Evolutionary conservation across 2,113 vertebrate genomes (phyloP).

Genomic region (Tyrannus savana): DNA sequence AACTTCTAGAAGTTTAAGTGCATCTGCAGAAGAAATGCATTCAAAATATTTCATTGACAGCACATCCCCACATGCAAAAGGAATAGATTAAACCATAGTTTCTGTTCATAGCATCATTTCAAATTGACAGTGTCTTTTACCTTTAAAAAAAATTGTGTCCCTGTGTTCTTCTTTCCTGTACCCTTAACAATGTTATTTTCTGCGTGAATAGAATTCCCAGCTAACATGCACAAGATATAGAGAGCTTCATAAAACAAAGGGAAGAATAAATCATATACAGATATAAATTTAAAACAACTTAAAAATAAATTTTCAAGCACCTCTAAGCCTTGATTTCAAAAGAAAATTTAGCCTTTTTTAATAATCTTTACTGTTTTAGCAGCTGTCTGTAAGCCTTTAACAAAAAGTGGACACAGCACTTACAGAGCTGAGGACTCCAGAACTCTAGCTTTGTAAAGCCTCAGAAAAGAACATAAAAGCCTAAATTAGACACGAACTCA

Average conservation of each 20-base stretch:
- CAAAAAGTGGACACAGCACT: not conserved
- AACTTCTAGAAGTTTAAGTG: not conserved
- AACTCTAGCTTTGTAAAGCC: not conserved
- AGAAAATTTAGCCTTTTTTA: not conserved
- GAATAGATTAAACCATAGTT: not conserved
- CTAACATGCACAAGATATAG: not conserved
- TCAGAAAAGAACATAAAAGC: not conserved
- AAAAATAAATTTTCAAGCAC: not conserved
- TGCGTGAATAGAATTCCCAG: not conserved
- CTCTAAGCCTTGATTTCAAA: not conserved
- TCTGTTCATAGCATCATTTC: not conserved
- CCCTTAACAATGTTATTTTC: not conserved
- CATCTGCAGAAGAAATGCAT: not conserved
- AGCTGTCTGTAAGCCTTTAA: not conserved
- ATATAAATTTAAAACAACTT: not conserved
- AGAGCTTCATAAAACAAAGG: not conserved
- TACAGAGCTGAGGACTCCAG: not conserved
- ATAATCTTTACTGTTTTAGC: not conserved
- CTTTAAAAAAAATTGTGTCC: not conserved
- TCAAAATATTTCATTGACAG: not conserved
- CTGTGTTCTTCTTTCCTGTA: not conserved
- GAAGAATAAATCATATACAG: not conserved
- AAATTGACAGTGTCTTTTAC: not conserved
- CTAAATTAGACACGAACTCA: rapidly evolving
- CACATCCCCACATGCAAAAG: not conserved